Evolutionary conservation across 2,797 vertebrate species (phyloP).

Genomic region (Muscicapa striata): DNA sequence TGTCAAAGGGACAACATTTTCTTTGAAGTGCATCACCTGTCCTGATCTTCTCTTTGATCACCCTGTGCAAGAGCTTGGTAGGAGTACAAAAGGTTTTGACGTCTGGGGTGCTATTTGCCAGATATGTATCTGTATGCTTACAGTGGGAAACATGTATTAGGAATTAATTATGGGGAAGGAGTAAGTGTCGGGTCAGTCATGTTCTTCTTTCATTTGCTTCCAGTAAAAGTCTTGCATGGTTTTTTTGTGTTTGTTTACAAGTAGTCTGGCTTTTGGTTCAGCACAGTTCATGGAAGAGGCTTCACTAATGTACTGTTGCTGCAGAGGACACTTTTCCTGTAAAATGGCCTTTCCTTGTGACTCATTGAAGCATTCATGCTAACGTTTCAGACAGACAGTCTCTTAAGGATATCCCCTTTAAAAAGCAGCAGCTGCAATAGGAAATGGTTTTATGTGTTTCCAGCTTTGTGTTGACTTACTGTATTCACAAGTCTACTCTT

Average conservation of each 20-base stretch:
- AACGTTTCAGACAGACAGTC: constrained; percentile 49
- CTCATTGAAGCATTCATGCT: constrained; percentile 55
- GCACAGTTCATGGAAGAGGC: not conserved
- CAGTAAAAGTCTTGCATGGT: not conserved
- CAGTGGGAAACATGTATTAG: not conserved
- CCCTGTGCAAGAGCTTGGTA: not conserved
- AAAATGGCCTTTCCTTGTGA: constrained; percentile 56
- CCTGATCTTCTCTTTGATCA: not conserved
- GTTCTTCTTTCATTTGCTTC: constrained; percentile 26
- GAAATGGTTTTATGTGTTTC: constrained; percentile 70
- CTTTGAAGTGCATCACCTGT: not conserved
- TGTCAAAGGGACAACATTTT: not conserved
- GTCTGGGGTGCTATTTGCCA: not conserved
- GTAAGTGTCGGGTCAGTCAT: not conserved
- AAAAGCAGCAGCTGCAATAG: constrained; percentile 66
- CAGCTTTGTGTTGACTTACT: constrained; percentile 56
- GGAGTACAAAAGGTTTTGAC: not conserved
- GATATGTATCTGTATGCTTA: not conserved
- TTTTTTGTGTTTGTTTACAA: constrained; percentile 41
- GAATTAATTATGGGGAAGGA: not conserved
- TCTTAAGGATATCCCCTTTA: constrained; percentile 69
- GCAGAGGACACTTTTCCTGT: constrained; percentile 52
- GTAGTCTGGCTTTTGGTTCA: constrained; percentile 22
- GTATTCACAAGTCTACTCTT: constrained; percentile 29
- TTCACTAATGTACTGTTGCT: constrained; percentile 20